Conservation (phyloP, 2,113 vertebrate species). For the Synchiropus splendidus region DNA sequence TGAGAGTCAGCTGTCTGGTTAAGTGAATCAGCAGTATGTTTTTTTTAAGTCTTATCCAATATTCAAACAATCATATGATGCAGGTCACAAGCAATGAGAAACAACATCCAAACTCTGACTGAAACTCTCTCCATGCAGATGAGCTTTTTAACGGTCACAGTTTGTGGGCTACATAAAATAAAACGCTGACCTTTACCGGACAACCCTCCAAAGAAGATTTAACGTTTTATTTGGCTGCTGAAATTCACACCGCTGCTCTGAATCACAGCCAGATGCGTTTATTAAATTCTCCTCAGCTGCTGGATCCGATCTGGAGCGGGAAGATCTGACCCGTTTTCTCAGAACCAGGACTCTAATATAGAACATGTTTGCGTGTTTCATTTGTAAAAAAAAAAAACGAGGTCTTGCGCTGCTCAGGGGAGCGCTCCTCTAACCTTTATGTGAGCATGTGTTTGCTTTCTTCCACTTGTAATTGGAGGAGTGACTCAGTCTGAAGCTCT, state of each 20-base stretch:
- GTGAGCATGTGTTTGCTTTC: conserved; percentile 35
- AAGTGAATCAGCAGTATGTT: conserved; percentile 5
- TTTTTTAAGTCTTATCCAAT: conserved; percentile 1
- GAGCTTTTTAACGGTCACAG: neutral
- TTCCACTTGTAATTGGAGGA: conserved; percentile 34
- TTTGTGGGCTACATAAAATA: neutral
- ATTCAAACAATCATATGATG: conserved; percentile 2
- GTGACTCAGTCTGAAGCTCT: conserved; percentile 37
- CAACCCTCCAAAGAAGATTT: too few relatives aligned
- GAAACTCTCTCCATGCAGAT: neutral
- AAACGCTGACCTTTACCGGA: too few relatives aligned
- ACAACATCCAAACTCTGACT: neutral
- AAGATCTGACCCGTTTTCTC: conserved; percentile 29
- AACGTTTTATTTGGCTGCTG: too few relatives aligned
- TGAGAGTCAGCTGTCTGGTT: conserved; percentile 11
- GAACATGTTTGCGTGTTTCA: conserved; percentile 6
- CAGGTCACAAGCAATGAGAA: neutral
- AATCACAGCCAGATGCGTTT: too few relatives aligned
- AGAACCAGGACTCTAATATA: conserved; percentile 28
- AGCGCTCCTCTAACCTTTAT: conserved; percentile 27
- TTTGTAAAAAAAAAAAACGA: too few relatives aligned
- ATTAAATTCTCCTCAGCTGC: too few relatives aligned
- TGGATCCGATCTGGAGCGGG: too few relatives aligned
- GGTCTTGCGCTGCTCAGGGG: conserved; percentile 19
- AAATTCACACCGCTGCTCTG: too few relatives aligned